Evolutionary conservation across 2,797 vertebrate genomes (phyloP), one percentile per base, ranked within the genome.

Genomic region (Cynopterus sphinx): DNA sequence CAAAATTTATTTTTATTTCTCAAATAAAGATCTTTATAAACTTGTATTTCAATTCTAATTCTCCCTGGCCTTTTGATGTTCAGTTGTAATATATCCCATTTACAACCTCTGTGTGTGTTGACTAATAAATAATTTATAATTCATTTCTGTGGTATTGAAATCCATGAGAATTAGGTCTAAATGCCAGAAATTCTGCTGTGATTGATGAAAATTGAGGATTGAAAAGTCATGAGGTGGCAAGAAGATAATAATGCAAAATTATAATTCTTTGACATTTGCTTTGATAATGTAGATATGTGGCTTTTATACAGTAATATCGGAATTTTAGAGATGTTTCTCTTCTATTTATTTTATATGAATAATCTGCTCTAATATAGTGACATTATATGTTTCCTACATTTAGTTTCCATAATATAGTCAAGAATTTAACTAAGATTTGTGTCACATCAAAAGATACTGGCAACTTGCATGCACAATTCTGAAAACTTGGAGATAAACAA

Each of bases 1-100:
- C 90, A 85, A 86, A 36, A 95, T 28, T 96, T 92, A 90, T 41
- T 33, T 97, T 94, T 84, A 77, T 43, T 9, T 95, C 2, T 96
- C 63, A 79, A 21, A 93, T 85, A 97, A 95, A 61, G 70, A 93
- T 94, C 75, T 96, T 97, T 94, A 65, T 91, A 83, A 87, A 78
- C 19, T 87, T 92, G 9, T 67, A 67, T 81, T 94, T 61, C 21
- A n/a, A 33, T 41, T 95, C 39, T 81, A 74, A n/a, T 75, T 97
- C 43, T 65, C 71, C n/a, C 49, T 94, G n/a, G 63, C 31, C 84
- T 87, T 92, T 94, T 97, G 71, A 97, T 98, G 81, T 98, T 97
- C 53, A 74, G 33, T 79, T 84, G 61, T 65, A 94, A 82, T 83
- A 26, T 90, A 53, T 95, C 26, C 71, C n/a, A 5, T 61, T 39